Evolutionary conservation across 2,888 invertebrate species (phyloP).

Genomic region (Tholera decimalis): DNA sequence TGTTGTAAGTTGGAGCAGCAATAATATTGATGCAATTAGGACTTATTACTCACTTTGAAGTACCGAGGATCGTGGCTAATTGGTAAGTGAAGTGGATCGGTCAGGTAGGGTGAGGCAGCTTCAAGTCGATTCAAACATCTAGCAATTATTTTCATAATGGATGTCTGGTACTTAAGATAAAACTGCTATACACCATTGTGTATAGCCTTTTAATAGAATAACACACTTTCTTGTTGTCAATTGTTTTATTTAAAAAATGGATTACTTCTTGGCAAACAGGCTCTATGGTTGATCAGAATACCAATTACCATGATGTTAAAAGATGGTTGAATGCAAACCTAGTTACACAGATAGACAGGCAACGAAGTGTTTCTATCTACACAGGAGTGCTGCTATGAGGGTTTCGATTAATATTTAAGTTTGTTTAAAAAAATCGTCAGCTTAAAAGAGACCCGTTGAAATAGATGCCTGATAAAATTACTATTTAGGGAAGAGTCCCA

Average conservation of each 20-base stretch:
- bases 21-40: conserved; percentile 44
- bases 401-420: no score
- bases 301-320: no score
- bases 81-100: conserved; percentile 11
- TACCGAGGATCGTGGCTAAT: conserved; percentile 25
- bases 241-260: background rate
- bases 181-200: background rate
- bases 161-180: background rate
- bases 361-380: no score
- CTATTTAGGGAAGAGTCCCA: no score
- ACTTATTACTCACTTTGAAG: conserved; percentile 42
- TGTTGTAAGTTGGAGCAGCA: background rate
- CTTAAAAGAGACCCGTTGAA: no score
- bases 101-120: background rate
- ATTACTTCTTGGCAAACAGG: background rate
- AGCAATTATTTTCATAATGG: background rate
- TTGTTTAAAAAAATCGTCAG: no score
- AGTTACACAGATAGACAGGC: no score
- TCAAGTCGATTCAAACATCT: background rate
- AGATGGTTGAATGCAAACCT: no score
- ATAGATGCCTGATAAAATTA: no score
- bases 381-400: no score
- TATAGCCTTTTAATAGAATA: background rate
- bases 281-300: background rate
- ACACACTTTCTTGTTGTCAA: background rate